Evolutionary conservation across 2,888 invertebrate genomes (phyloP).

Genomic region (Mycalesis mineus): DNA sequence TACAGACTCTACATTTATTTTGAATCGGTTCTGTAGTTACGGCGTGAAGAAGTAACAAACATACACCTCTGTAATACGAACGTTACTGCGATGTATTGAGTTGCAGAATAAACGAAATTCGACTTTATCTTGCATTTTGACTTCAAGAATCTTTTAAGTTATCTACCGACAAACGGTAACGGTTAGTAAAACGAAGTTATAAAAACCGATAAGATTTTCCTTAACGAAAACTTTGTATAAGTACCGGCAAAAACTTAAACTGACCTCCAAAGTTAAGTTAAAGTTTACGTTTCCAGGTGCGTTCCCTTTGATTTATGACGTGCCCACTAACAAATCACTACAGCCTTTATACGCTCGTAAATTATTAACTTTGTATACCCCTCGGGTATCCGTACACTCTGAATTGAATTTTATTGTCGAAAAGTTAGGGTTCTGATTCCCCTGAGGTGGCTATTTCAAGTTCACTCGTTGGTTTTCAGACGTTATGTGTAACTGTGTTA

Average conservation of each 20-base stretch:
- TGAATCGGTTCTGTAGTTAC: too few species aligned
- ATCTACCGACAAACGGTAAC: too few species aligned
- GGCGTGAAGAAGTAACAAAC: too few species aligned
- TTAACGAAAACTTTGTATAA: too few species aligned
- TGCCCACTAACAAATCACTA: conserved; percentile 33
- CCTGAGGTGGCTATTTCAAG: not conserved
- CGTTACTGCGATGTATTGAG: too few species aligned
- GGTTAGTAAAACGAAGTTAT: too few species aligned
- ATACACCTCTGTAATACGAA: too few species aligned
- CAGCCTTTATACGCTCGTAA: conserved; percentile 23
- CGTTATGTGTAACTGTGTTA: not conserved
- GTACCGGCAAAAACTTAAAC: not conserved
- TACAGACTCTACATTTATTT: too few species aligned
- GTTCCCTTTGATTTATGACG: conserved; percentile 32
- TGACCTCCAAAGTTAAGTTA: not conserved
- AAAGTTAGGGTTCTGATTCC: not conserved
- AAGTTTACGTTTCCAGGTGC: conserved; percentile 34
- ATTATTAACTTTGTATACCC: conserved; percentile 17
- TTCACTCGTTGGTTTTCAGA: not conserved
- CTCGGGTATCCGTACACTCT: not conserved
- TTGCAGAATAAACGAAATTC: too few species aligned
- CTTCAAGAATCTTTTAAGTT: too few species aligned
- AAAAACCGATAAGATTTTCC: too few species aligned
- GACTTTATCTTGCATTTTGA: too few species aligned
- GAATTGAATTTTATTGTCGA: not conserved